A percentile compares a stretch with the other conserved stretches of the same genome.
Evolutionary conservation across 1,140 invertebrate species (phyloP).

Genomic region (Armadillidium nasatum): DNA sequence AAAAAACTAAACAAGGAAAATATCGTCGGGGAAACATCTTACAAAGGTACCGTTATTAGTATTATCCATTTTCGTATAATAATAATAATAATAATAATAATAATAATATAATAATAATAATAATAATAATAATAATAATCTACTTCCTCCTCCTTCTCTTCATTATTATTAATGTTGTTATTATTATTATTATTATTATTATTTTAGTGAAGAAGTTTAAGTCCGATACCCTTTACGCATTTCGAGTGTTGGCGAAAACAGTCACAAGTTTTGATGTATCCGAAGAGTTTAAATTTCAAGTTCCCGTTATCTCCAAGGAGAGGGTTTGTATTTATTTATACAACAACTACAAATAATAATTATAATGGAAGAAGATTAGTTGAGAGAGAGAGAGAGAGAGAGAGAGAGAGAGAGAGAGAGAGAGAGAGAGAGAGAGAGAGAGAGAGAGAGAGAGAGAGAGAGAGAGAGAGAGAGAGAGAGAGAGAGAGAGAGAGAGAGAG

Average conservation of each 20-base stretch:
- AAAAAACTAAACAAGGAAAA: slow-evolving; percentile 78
- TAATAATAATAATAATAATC: not conserved
- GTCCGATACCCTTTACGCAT: not conserved
- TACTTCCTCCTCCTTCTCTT: no score
- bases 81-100: not conserved
- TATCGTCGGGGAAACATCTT: slow-evolving; percentile 80
- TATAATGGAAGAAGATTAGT: no score
- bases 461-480: no score
- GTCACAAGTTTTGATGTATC: slow-evolving; percentile 73
- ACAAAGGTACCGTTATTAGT: slow-evolving; percentile 59
- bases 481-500: no score
- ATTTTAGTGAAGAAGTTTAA: not conserved
- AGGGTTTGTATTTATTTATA: not conserved
- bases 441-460: no score
- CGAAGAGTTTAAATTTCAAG: slow-evolving; percentile 59
- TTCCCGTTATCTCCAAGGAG: slow-evolving; percentile 10
- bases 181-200: no score
- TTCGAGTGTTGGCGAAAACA: slow-evolving; percentile 73
- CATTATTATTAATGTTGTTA: not conserved
- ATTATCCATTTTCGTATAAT: no score
- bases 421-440: no score
- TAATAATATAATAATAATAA: slow-evolving; percentile 16
- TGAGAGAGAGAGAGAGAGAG: no score
- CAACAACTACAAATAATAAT: no score
- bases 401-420: no score